Evolutionary conservation across 2,113 vertebrate genomes (phyloP), one percentile per base, ranked within the genome.

Genomic region (Channa argus): DNA sequence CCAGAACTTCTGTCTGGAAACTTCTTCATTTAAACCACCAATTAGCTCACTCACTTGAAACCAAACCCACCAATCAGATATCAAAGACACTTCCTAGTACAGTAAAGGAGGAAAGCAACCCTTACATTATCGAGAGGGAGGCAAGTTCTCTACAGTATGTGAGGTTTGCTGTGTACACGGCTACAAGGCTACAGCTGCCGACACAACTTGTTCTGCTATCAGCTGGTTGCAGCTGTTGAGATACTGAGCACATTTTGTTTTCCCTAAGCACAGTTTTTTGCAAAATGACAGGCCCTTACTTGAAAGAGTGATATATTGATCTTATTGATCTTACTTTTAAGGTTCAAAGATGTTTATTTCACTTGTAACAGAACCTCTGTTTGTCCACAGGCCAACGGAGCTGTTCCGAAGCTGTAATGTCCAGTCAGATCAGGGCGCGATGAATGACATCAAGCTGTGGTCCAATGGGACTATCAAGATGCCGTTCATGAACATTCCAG

Each of bases 371-470:
- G 11, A 14, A 15, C 43, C 2, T 49, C 6, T 52, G 9, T 43
- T 9, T 74, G 33, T 13, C 41, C 82, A 77, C 88, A 99, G 98
- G 88, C 98, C 98, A 0, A 99, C 98, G 7, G 98, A 99, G 89
- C 95, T 99, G 86, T 99, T 99, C 74, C 96, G 98, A 70, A 98
- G 98, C 89, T 99, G 98, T 71, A 99, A 96, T 80, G 90, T 96
- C 61, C 98, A 99, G 72, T 99, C 98, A 8, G 98, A 99, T 89
- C 98, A 98, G 91, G 98, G 98, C 54, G 98, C 98, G 72, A 96
- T 97, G 96, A 99, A 95, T 53, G 98, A 99, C 89, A 97, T 99
- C 92, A 98, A 97, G 86, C 94, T 99, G 0, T 99, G 98, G 98
- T 98, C 97, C 85, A 99, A 98, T 41, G 98, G 98, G 12, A 98